Base-by-base conservation (phyloP, 2,888 invertebrate genomes). In the Orchestes rusci region DNA sequence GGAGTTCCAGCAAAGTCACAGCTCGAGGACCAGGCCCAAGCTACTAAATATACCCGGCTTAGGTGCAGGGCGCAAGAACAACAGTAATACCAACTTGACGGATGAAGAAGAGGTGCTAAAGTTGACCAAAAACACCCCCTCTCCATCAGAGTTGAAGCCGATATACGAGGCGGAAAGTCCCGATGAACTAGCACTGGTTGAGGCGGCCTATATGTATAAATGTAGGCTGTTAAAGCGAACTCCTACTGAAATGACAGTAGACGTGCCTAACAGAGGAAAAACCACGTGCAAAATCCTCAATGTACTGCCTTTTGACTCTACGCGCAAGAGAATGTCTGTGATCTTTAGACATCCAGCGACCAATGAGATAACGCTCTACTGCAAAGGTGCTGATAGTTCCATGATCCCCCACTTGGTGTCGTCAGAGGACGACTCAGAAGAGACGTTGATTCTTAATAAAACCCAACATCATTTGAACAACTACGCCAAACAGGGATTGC, bases 111-210 rank as follows among this genome's bases (percentile, higher is more conserved):
- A 68, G 46, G 63, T 58, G 2, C 68, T 64, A 51, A 38, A 67
- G 41, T 58, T 55, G 20, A 53, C 50, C 33, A 53, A 60, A 0
- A 41, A 51, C 10, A 57, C 56, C 1, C 56, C 59, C n/a, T 58
- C 57, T 2, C 54, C 57, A 4, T 68, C 70, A 4, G 66, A 70
- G 37, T 77, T 77, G 23, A 77, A 80, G 48, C 84, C 83, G 7
- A 79, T 87, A 40, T 96, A 84, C 68, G 96, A 97, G 68, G 95
- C 96, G 0, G 96, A 97, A 68, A 93, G 93, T 67, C 96, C 96
- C 0, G 97, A 97, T 70, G 97, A 97, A 69, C 70, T 96, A 58
- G 94, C 96, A 0, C 71, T 97, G 19, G 94, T 94, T 0, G 86
- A 93, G 66, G 93, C 95, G 1, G 94, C 95, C 0, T 82, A 85